These are phyloP conservation scores for Lasioglossum albipes DNA, from an alignment of 1,140 invertebrate genomes.

Conservation along the genomic window DNA sequence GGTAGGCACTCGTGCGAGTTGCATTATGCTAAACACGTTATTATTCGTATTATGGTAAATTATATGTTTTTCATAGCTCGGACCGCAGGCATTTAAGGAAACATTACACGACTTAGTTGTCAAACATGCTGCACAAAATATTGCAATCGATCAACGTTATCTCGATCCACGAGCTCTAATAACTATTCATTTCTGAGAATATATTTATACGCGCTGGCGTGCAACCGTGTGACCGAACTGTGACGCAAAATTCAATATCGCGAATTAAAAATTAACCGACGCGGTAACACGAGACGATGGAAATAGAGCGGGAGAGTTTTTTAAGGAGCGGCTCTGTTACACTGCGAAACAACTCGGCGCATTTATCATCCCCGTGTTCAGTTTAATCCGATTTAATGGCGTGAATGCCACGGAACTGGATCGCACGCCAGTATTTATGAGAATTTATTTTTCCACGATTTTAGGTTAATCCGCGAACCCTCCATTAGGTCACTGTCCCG, in stretches of 20 bases:
- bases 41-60: too few relatives aligned
- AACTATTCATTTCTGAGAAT: neutral
- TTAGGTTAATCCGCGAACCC: slow-evolving; percentile 44
- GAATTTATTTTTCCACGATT: slow-evolving; percentile 24
- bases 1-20: too few relatives aligned
- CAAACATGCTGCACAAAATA: neutral
- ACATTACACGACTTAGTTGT: too few relatives aligned
- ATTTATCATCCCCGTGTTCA: slow-evolving; percentile 49
- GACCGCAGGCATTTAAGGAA: too few relatives aligned
- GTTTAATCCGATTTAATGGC: slow-evolving; percentile 46
- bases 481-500: neutral
- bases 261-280: neutral
- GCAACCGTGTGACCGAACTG: too few relatives aligned
- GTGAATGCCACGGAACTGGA: slow-evolving; percentile 33
- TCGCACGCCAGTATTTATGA: slow-evolving; percentile 26
- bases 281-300: slow-evolving; percentile 5
- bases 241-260: neutral
- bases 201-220: too few relatives aligned
- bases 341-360: slow-evolving; percentile 22
- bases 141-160: neutral
- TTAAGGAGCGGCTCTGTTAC: slow-evolving; percentile 55
- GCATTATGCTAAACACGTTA: too few relatives aligned
- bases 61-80: too few relatives aligned
- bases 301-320: slow-evolving; percentile 41
- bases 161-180: neutral